Conservation (phyloP, 2,113 vertebrate genomes). For the Stigmatopora nigra region DNA sequence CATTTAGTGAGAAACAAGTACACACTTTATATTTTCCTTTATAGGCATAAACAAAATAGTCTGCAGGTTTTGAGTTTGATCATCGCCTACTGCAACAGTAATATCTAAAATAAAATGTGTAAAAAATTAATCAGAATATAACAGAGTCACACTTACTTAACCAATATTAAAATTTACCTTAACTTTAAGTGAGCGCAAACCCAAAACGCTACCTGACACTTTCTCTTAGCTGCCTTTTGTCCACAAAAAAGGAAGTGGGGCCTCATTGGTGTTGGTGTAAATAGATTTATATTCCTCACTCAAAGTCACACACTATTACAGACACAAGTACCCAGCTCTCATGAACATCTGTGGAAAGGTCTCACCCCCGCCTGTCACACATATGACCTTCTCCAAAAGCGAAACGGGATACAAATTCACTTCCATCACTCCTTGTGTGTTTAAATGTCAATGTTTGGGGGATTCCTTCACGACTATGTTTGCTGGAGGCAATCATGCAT, state of each 20-base stretch:
- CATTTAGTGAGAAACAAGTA: background rate
- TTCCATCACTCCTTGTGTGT: slow-evolving; percentile 24
- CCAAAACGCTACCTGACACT: background rate
- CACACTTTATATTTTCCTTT: background rate
- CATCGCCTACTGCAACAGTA: background rate
- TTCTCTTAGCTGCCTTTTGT: background rate
- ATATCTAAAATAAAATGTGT: too few species aligned
- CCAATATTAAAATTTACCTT: background rate
- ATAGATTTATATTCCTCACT: background rate
- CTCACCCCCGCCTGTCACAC: slow-evolving; percentile 60
- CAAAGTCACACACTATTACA: background rate
- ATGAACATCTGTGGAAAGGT: slow-evolving; percentile 24
- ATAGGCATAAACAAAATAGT: background rate
- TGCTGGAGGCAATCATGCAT: slow-evolving; percentile 58
- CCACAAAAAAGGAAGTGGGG: background rate
- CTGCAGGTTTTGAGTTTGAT: background rate
- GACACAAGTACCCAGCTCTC: background rate
- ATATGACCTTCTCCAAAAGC: slow-evolving; percentile 65
- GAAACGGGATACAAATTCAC: slow-evolving; percentile 51
- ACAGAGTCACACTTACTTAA: background rate
- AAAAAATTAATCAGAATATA: background rate
- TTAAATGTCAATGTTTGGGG: slow-evolving; percentile 19
- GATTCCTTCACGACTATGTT: slow-evolving; percentile 38
- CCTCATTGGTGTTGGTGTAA: background rate
- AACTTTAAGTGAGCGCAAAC: background rate